phyloP scores from a whole-genome alignment of 2,113 vertebrate genomes.

The Serinus canaria region DNA sequence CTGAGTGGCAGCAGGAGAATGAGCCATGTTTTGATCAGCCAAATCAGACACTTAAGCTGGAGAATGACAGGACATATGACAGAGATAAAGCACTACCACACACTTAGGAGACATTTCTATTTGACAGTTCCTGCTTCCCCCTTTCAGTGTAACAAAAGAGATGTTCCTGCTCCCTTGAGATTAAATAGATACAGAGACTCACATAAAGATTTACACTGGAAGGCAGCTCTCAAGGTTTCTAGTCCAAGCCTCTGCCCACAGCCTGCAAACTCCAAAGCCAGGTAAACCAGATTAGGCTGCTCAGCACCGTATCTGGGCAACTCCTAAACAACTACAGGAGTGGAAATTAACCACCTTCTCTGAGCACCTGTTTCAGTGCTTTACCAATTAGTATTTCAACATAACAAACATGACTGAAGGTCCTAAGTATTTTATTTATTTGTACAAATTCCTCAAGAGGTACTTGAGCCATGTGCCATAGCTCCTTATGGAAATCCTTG shows the following conservation, averaged over 20 bases:
- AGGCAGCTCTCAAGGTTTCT: background rate
- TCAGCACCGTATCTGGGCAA: background rate
- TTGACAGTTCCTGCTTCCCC: background rate
- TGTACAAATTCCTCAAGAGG: background rate
- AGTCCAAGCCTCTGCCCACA: background rate
- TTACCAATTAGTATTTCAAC: background rate
- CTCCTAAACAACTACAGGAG: background rate
- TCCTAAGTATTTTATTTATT: background rate
- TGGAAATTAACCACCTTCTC: background rate
- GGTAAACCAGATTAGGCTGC: background rate
- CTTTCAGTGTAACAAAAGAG: background rate
- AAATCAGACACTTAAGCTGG: background rate
- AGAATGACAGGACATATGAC: background rate
- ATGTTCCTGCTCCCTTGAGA: background rate
- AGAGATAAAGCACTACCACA: background rate
- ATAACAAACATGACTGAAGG: background rate
- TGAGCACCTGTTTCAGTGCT: background rate
- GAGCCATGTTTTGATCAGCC: background rate
- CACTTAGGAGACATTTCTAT: background rate
- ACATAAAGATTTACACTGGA: background rate
- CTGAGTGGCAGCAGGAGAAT: background rate
- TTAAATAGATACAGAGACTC: background rate
- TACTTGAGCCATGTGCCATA: background rate
- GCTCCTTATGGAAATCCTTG: background rate
- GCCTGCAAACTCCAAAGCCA: background rate